These are phyloP conservation scores for Epistrophe grossulariae DNA, from an alignment of 2,888 invertebrate species.

Conservation along the genomic window DNA sequence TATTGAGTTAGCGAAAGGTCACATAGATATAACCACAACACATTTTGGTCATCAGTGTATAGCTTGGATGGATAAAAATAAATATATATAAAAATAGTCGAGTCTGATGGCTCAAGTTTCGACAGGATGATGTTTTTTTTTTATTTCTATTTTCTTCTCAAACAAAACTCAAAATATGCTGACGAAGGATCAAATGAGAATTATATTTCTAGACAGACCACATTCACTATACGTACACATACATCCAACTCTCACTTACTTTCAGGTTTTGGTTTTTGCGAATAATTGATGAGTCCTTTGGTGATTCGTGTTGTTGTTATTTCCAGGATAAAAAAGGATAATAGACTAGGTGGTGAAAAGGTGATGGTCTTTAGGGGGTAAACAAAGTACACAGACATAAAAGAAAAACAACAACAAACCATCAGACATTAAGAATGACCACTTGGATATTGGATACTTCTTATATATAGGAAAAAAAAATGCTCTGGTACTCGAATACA, in stretches of 20 bases:
- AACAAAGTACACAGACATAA: constrained; percentile 46
- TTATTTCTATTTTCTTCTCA: neutral
- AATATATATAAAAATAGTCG: constrained; percentile 32
- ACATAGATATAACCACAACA: constrained; percentile 42
- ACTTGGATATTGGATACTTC: constrained; percentile 38
- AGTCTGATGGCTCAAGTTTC: neutral
- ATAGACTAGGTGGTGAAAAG: constrained; percentile 68
- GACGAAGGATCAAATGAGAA: constrained; percentile 73
- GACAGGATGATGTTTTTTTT: constrained; percentile 32
- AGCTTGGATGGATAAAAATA: neutral
- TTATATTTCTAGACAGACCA: constrained; percentile 52
- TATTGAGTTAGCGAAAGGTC: constrained; percentile 12
- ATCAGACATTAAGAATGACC: constrained; percentile 48
- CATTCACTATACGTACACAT: constrained; percentile 3
- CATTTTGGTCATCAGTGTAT: constrained; percentile 38
- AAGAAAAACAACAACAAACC: constrained; percentile 22
- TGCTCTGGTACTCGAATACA: constrained; percentile 36
- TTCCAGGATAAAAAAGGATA: constrained; percentile 54
- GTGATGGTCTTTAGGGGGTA: constrained; percentile 47
- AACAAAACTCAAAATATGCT: constrained; percentile 56
- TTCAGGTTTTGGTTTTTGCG: constrained; percentile 56
- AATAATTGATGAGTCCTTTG: constrained; percentile 75
- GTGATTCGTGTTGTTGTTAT: constrained; percentile 53
- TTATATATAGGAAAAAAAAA: neutral
- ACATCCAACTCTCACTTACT: constrained; percentile 15